Evolutionary conservation across 2,797 vertebrate species (phyloP).

Genomic region (Diceros bicornis): DNA sequence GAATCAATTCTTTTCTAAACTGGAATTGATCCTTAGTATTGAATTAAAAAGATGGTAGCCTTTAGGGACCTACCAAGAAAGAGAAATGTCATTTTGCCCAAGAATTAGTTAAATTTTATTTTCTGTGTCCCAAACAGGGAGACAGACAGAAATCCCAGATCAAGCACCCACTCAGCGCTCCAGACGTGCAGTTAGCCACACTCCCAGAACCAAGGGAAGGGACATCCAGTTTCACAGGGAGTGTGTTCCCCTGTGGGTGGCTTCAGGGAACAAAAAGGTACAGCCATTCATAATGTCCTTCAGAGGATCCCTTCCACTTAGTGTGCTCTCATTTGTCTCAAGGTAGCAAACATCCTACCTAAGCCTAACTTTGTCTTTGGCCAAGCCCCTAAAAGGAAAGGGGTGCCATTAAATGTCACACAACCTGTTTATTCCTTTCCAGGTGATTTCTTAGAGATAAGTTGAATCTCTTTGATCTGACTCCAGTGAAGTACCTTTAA

Average conservation of each 20-base stretch:
- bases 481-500: not conserved
- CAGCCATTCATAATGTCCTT: not conserved
- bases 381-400: not conserved
- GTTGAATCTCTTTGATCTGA: not conserved
- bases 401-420: not conserved
- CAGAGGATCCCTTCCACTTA: not conserved
- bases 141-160: not conserved
- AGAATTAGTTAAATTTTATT: constrained; percentile 32
- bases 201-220: not conserved
- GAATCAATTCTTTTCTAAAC: constrained; percentile 40
- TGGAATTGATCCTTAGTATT: constrained; percentile 17
- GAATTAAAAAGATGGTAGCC: constrained; percentile 51
- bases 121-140: not conserved
- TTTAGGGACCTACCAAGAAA: not conserved
- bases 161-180: not conserved
- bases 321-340: not conserved
- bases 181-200: not conserved
- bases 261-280: not conserved
- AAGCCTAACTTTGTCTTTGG: not conserved
- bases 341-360: not conserved
- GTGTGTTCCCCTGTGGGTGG: not conserved
- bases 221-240: not conserved
- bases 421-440: not conserved
- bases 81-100: not conserved
- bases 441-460: not conserved